phyloP scores from a whole-genome alignment of 2,888 invertebrate species.

The Eurytoma adleriae region DNA sequence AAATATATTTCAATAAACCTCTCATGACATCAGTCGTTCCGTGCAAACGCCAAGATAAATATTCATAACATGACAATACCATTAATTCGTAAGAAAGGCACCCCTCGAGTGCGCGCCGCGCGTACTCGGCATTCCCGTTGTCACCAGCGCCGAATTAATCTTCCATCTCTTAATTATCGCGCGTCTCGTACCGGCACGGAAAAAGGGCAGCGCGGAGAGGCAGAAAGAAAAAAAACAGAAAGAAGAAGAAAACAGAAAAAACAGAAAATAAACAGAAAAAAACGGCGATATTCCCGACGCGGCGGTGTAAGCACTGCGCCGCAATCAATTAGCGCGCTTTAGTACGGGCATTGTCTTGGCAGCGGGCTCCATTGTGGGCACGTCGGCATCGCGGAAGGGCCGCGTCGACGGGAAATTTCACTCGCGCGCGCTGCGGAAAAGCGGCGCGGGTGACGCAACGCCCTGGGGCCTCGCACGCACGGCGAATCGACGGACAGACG shows the following conservation, averaged over 20 bases:
- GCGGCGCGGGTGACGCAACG: slow-evolving; percentile 14
- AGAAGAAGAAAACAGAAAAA: no score
- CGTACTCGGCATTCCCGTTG: no score
- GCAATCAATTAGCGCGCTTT: slow-evolving; percentile 40
- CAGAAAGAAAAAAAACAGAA: not conserved
- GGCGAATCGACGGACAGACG: slow-evolving; percentile 46
- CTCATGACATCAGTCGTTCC: no score
- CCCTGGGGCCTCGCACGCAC: not conserved
- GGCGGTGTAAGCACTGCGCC: not conserved
- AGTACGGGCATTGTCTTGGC: not conserved
- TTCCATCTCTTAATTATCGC: slow-evolving; percentile 20
- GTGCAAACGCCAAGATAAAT: no score
- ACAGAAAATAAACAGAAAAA: no score
- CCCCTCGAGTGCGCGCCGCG: no score
- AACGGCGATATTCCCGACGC: no score
- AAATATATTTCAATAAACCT: no score
- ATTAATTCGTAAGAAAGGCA: no score
- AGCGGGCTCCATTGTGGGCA: slow-evolving; percentile 13
- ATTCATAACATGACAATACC: no score
- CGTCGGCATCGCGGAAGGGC: slow-evolving; percentile 31
- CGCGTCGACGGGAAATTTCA: slow-evolving; percentile 47
- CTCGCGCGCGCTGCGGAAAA: slow-evolving; percentile 27
- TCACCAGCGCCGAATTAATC: slow-evolving; percentile 6
- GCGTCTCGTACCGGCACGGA: not conserved
- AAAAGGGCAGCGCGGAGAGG: not conserved